Percentiles rank a stretch among this genome's conserved stretches.
phyloP scores from a whole-genome alignment of 2,888 invertebrate species.

The Teinopalpus imperialis region DNA sequence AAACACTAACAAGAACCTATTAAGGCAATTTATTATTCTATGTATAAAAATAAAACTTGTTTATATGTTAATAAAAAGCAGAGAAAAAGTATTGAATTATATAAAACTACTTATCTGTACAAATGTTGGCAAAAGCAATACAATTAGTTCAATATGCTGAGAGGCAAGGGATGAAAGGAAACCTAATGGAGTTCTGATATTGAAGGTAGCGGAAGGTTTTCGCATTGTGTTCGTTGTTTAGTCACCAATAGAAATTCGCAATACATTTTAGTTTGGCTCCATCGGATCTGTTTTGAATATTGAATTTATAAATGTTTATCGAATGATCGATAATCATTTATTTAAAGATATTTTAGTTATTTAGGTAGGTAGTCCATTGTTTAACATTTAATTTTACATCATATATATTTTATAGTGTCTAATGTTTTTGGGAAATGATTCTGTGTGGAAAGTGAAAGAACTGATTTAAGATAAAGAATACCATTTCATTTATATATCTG shows the following conservation, averaged over 20 bases:
- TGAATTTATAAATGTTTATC: too few species aligned
- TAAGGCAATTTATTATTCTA: too few species aligned
- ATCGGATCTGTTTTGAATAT: not conserved
- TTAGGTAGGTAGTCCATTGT: too few species aligned
- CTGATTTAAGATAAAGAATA: conserved; percentile 7
- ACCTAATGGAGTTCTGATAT: conserved; percentile 16
- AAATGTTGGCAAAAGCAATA: conserved; percentile 14
- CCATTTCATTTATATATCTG: not conserved
- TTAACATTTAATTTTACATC: too few species aligned
- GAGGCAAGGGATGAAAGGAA: conserved; percentile 14
- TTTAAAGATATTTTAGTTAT: too few species aligned
- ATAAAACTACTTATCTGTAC: not conserved
- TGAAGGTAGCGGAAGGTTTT: conserved; percentile 8
- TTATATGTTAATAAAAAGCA: too few species aligned
- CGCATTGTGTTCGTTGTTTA: conserved; percentile 1
- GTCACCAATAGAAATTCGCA: not conserved
- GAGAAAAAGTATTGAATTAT: not conserved
- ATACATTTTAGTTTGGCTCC: not conserved
- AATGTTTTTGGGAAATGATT: too few species aligned
- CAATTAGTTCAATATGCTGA: conserved; percentile 20
- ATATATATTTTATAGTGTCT: too few species aligned
- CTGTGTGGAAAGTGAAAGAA: not conserved
- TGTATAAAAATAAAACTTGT: too few species aligned
- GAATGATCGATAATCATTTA: too few species aligned
- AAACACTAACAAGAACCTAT: too few species aligned